These are phyloP conservation scores for Argopecten irradians DNA, from an alignment of 1,140 invertebrate genomes.

Conservation along the genomic window DNA sequence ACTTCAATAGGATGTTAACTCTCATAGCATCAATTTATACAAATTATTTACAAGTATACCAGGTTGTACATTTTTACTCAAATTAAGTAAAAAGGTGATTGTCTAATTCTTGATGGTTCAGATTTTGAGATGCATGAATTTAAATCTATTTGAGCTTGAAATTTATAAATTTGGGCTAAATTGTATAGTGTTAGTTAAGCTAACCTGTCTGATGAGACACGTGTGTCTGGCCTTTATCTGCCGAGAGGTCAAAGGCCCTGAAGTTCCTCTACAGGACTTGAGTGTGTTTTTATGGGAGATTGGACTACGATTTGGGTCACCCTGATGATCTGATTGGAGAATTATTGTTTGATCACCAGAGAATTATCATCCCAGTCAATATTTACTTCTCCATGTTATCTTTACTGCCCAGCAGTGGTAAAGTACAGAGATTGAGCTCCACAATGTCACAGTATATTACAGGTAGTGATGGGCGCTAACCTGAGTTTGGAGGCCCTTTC, in stretches of 20 bases:
- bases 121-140: neutral
- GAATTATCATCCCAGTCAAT: slow-evolving; percentile 10
- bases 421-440: neutral
- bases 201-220: neutral
- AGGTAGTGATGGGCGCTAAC: too few species aligned
- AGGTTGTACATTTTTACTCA: neutral
- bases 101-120: neutral
- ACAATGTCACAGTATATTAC: neutral
- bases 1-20: too few species aligned
- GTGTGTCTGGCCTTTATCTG: neutral
- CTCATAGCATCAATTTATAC: too few species aligned
- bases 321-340: neutral
- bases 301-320: slow-evolving; percentile 4
- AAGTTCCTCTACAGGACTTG: neutral
- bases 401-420: neutral
- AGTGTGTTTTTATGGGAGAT: slow-evolving; percentile 14
- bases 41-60: neutral
- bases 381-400: slow-evolving; percentile 19
- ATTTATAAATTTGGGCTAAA: neutral
- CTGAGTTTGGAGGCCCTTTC: neutral
- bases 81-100: neutral
- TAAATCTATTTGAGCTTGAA: neutral
- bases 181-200: neutral
- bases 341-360: neutral
- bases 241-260: neutral